These are phyloP conservation scores for Helicorthomorpha holstii DNA, from an alignment of 1,140 invertebrate species.

Conservation along the genomic window DNA sequence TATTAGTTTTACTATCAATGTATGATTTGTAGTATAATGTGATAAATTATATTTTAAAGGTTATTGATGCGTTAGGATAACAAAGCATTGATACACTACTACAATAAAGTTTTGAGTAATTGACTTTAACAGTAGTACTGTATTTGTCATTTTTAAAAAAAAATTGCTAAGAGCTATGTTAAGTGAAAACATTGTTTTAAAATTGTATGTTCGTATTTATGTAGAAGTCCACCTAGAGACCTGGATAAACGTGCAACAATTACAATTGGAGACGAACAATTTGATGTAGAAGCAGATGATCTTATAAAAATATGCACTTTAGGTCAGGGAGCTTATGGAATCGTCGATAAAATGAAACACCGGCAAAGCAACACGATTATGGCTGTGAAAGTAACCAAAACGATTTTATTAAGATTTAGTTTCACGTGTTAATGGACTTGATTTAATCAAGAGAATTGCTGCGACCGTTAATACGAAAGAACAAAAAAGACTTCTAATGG, in stretches of 20 bases:
- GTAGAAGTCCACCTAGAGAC: constrained; percentile 56
- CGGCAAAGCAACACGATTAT: constrained; percentile 71
- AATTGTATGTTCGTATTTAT: constrained; percentile 4
- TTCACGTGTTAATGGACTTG: not conserved
- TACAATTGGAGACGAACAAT: constrained; percentile 39
- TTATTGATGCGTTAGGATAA: no score
- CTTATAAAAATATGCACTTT: constrained; percentile 59
- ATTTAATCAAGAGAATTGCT: constrained; percentile 57
- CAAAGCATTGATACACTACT: no score
- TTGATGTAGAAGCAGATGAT: constrained; percentile 40
- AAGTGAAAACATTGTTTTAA: no score
- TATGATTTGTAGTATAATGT: no score
- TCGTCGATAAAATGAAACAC: constrained; percentile 91
- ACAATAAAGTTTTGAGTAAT: no score
- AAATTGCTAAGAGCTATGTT: no score
- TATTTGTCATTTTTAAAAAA: no score
- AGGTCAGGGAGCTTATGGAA: constrained; percentile 86
- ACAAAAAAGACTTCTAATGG: constrained; percentile 88
- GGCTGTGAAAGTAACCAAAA: constrained; percentile 69
- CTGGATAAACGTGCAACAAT: constrained; percentile 69
- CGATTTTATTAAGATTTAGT: not conserved
- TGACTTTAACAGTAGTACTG: no score
- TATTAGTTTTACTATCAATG: no score
- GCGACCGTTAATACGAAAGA: constrained; percentile 83
- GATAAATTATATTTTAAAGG: no score